Conservation (phyloP, 2,888 invertebrate species). For the Limnephilus lunatus region DNA sequence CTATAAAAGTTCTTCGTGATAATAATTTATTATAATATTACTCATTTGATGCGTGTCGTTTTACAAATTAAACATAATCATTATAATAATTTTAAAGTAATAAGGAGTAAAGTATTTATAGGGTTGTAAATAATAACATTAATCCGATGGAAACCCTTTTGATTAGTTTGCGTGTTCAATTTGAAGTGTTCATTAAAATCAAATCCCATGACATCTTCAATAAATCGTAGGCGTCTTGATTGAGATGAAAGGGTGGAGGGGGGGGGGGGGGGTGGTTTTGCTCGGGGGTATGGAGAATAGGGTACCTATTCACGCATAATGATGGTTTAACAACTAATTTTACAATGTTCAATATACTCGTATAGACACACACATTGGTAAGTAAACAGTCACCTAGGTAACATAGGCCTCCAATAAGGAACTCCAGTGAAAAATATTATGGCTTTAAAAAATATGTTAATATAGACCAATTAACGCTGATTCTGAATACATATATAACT, state of each 20-base stretch:
- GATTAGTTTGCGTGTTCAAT: not conserved
- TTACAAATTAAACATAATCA: not conserved
- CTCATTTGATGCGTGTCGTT: not conserved
- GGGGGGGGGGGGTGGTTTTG: not conserved
- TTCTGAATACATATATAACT: no score
- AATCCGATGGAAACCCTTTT: not conserved
- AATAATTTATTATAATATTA: not conserved
- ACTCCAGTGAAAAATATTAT: no score
- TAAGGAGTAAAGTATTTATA: not conserved
- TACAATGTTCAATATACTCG: not conserved
- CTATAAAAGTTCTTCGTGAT: not conserved
- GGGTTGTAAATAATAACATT: not conserved
- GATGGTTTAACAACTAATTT: not conserved
- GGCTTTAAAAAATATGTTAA: no score
- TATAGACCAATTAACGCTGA: no score
- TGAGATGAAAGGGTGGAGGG: not conserved
- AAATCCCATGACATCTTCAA: not conserved
- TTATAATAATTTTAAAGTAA: not conserved
- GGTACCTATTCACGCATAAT: not conserved
- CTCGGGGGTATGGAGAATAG: not conserved
- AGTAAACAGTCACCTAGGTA: not conserved
- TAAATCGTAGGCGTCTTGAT: not conserved
- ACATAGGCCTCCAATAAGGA: not conserved
- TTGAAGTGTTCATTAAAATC: not conserved
- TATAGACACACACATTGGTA: not conserved